phyloP scores from a whole-genome alignment of 1,140 invertebrate species.

The Leptinotarsa texana region DNA sequence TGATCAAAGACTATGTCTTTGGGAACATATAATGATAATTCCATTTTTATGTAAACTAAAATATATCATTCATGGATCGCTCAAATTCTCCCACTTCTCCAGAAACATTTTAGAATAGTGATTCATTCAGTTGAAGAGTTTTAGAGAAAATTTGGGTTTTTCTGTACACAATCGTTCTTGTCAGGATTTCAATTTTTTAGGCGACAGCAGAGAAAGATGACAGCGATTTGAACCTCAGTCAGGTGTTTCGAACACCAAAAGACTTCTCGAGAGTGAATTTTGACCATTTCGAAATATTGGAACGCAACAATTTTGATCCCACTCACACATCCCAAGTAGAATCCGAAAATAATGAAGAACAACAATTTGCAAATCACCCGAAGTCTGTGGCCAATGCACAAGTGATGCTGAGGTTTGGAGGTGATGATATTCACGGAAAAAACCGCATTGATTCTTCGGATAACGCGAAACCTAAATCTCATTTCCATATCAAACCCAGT shows the following conservation, averaged over 20 bases:
- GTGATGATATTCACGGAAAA: conserved; percentile 24
- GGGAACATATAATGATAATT: no score
- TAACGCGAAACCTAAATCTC: not conserved
- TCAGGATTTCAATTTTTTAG: not conserved
- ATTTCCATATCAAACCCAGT: not conserved
- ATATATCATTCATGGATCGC: no score
- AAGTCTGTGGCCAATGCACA: conserved; percentile 36
- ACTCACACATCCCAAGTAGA: not conserved
- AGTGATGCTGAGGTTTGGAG: conserved; percentile 29
- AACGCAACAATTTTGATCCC: conserved; percentile 34
- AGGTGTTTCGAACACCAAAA: conserved; percentile 40
- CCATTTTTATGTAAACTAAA: no score
- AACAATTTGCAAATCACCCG: not conserved
- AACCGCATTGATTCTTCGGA: conserved; percentile 12
- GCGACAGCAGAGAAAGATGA: conserved; percentile 14
- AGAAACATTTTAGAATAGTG: no score
- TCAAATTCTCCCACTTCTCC: no score
- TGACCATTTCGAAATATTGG: conserved; percentile 40
- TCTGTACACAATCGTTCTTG: not conserved
- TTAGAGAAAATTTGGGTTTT: not conserved
- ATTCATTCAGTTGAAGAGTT: no score
- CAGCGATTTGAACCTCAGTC: conserved; percentile 23
- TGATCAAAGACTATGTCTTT: no score
- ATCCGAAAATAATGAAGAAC: conserved; percentile 2
- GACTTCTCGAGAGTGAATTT: conserved; percentile 39